Evolutionary conservation across 2,888 invertebrate species (phyloP), one percentile per base, ranked within the genome.

Genomic region (Allophyes oxyacanthae): DNA sequence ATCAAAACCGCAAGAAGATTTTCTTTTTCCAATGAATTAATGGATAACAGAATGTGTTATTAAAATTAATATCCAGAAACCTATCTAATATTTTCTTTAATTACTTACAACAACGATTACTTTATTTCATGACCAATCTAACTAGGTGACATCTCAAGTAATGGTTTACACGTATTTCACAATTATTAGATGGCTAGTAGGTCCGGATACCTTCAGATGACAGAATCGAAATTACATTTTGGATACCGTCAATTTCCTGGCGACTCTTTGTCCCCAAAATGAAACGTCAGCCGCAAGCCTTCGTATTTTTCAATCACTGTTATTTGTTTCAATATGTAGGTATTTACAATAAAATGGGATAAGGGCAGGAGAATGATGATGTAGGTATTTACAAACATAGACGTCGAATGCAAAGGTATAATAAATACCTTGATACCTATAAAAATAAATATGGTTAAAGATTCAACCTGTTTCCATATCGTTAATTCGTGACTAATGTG

Each of bases 221-320:
- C 77, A 69, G 68, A 62, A 57, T 42, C 48, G 51, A 70, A 80
- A 80, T 80, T 77, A 72, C 74, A 78, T 79, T 77, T 72, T 65
- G 57, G 60, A 51, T 67, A 66, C 54, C 50, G 54, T 59, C 49
- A 64, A 70, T 70, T 67, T 67, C 46, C 52, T 54, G 44, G 49
- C 42, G 43, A 56, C 62, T 71, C 75, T 76, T 78, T 80, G 72
- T 76, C 48, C 64, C 63, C 52, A 66, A 77, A 85, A 83, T 84
- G 70, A 81, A 80, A 83, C 63, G 85, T 82, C 84, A 81, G 48
- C 64, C 64, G 60, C 79, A 84, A 67, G 45, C 66, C 36, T 15
- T 42, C 13, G 36, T 56, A 51, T 51, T 61, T 54, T 48, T 34
- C 64, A 55, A 67, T 72, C 52, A 44, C n/a, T 45, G 42, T 15